Base-by-base conservation (phyloP, 2,797 vertebrate species). In the Dromococcyx pavoninus region DNA sequence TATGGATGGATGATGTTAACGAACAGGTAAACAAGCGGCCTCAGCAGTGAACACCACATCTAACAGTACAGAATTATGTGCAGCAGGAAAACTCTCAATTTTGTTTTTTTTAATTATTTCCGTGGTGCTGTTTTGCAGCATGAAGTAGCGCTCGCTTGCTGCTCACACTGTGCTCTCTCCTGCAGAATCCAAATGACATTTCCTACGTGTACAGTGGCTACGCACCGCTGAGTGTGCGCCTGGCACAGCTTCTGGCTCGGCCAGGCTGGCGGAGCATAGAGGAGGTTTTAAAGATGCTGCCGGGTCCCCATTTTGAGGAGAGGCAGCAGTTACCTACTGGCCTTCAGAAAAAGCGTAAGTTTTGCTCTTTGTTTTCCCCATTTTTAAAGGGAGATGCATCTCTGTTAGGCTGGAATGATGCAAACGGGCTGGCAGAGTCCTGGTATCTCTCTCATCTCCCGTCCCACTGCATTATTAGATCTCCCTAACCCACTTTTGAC, bases 1-100 rank as follows among this genome's bases (percentile, higher is more conserved):
- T 99, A 67, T 99, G 99, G 99, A 99, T 99, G 99, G 99, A 99
- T 51, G 99, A 99, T 5, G 98, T 99, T 27, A 99, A 99, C 0
- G 99, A 99, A 28, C 99, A 99, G 98, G 99, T 99, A 76, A 91
- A 51, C 0, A 1, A 6, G 4, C 1, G 0, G 0, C 19, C 39
- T 75, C 46, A 17, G 7, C 58, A 22, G 18, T 17, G 16, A 11
- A 10, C 10, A 0, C 17, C 1, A 2, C 54, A 11, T 35, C 50
- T 28, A 11, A 28, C 19, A 27, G 10, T 10, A 13, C 5, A 15
- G 27, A 43, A 65, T 17, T 13, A 13, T 0, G 13, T 39, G 18
- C 62, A 54, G 39, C 24, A 46, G 39, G 69, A 57, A 92, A 65
- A 43, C 27, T 9, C 3, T 22, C 3, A 0, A 7, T 16, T 48